phyloP scores from a whole-genome alignment of 2,797 vertebrate species.

The Cryptoprocta ferox region DNA sequence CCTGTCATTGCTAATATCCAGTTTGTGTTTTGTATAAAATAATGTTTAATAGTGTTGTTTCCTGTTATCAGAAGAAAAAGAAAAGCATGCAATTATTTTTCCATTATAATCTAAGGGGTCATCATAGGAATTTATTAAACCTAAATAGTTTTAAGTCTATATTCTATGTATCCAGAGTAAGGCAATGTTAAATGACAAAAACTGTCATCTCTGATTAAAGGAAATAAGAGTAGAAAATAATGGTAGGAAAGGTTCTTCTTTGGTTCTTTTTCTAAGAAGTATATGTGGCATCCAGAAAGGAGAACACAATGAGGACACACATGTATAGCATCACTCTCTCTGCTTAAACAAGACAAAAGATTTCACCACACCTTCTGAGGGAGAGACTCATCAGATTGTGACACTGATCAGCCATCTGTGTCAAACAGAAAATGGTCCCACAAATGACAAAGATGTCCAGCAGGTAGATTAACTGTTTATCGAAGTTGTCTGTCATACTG shows the following conservation, averaged over 20 bases:
- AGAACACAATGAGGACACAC: background rate
- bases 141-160: conserved; percentile 10
- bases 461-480: background rate
- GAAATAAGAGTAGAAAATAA: background rate
- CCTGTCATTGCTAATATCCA: background rate
- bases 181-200: background rate
- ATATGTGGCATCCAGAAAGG: background rate
- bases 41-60: conserved; percentile 2
- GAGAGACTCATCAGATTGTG: background rate
- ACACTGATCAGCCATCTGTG: background rate
- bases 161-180: background rate
- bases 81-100: conserved; percentile 41
- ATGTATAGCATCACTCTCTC: background rate
- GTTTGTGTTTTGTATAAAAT: background rate
- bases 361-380: background rate
- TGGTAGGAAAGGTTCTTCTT: background rate
- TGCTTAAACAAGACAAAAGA: background rate
- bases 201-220: background rate
- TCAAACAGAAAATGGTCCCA: background rate
- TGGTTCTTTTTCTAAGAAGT: background rate
- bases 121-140: background rate
- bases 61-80: background rate
- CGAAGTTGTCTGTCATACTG: background rate
- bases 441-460: background rate
- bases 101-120: background rate